Conservation (phyloP, 2,888 invertebrate species). For the Tetragnatha montana region DNA sequence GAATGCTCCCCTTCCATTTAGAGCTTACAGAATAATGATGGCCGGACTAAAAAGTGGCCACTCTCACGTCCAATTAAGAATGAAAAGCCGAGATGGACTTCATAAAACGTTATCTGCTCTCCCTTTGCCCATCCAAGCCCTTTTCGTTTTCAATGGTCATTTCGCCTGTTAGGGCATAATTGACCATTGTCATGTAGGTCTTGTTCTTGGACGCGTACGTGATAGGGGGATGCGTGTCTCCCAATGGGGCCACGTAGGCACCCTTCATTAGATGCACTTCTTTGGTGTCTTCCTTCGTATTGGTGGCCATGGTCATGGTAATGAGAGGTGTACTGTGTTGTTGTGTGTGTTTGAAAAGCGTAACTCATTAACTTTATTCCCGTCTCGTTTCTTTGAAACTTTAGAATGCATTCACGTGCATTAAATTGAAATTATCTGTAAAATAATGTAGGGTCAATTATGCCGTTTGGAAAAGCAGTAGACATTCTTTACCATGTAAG, state of each 20-base stretch:
- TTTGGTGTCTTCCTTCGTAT: background rate
- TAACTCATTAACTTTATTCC: background rate
- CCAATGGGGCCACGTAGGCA: background rate
- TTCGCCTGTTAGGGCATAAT: constrained; percentile 42
- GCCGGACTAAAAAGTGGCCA: constrained; percentile 44
- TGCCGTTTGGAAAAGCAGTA: too few relatives aligned
- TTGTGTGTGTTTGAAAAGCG: background rate
- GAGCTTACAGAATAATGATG: constrained; percentile 53
- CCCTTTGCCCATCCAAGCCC: constrained; percentile 17
- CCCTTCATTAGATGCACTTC: constrained; percentile 32
- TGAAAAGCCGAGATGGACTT: constrained; percentile 45
- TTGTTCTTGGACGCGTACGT: constrained; percentile 11
- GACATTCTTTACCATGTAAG: too few relatives aligned
- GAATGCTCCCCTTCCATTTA: constrained; percentile 54
- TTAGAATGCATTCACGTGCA: background rate
- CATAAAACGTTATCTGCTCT: constrained; percentile 18
- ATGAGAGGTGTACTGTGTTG: background rate
- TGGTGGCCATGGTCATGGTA: background rate
- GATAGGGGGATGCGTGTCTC: constrained; percentile 34
- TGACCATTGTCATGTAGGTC: constrained; percentile 52
- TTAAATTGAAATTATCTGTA: too few relatives aligned
- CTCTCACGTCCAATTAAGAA: constrained; percentile 51
- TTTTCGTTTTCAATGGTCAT: constrained; percentile 40
- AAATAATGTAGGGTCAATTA: too few relatives aligned
- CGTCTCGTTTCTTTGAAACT: background rate